phyloP scores from a whole-genome alignment of 2,797 vertebrate species.

The Threskiornis aethiopicus region DNA sequence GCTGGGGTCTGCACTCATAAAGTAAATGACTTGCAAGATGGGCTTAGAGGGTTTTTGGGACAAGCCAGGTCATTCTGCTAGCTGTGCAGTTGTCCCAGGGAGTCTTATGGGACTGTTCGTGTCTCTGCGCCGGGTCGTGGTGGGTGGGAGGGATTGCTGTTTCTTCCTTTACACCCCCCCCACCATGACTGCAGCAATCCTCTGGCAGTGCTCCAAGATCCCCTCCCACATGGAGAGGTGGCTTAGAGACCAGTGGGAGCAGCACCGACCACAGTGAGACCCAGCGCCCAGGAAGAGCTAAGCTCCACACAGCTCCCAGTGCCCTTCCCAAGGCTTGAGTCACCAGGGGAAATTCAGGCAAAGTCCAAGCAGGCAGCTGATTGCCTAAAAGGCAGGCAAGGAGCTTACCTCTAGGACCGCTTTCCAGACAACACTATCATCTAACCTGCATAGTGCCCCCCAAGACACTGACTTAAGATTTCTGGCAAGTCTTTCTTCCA shows the following conservation, averaged over 20 bases:
- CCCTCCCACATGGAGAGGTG: not conserved
- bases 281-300: not conserved
- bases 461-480: not conserved
- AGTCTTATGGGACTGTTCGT: not conserved
- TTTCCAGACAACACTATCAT: not conserved
- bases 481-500: not conserved
- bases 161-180: not conserved
- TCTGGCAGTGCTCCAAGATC: not conserved
- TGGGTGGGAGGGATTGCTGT: not conserved
- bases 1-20: not conserved
- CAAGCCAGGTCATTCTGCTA: not conserved
- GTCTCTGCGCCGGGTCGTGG: not conserved
- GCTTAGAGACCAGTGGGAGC: not conserved
- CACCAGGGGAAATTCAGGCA: not conserved
- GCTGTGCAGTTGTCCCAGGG: not conserved
- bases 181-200: not conserved
- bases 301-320: not conserved
- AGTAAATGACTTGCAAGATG: not conserved
- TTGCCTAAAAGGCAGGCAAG: not conserved
- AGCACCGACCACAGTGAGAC: not conserved
- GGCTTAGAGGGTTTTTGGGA: not conserved
- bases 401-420: not conserved
- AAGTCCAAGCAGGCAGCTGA: not conserved
- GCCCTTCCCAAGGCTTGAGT: not conserved
- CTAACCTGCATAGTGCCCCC: not conserved